Evolutionary conservation across 1,140 invertebrate species (phyloP).

Genomic region (roundworm (Caenorhabditis elegans)): DNA sequence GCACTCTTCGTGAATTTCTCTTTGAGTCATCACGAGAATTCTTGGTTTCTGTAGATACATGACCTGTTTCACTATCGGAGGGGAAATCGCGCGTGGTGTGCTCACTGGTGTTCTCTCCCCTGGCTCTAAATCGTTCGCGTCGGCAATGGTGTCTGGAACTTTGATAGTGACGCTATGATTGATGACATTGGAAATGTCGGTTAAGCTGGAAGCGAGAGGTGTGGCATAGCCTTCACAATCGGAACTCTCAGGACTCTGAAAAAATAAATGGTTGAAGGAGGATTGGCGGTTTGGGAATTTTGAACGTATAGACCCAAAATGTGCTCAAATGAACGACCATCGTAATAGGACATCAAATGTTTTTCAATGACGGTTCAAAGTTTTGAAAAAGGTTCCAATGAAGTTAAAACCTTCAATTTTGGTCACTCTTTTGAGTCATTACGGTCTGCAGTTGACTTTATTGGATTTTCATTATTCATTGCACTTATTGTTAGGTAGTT

Average conservation of each 20-base stretch:
- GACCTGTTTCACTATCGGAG: slow-evolving; percentile 9
- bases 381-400: no score
- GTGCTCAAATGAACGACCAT: no score
- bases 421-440: no score
- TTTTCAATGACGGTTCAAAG: no score
- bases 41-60: slow-evolving; percentile 22
- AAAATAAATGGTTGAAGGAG: not conserved
- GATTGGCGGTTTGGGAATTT: no score
- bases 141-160: not conserved
- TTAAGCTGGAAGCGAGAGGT: not conserved
- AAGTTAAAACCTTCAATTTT: no score
- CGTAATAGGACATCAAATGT: no score
- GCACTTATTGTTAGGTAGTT: no score
- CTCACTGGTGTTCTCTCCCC: slow-evolving; percentile 17
- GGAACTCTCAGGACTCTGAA: not conserved
- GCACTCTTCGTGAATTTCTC: not conserved
- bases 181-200: not conserved
- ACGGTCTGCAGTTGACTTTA: no score
- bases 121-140: not conserved
- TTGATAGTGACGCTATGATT: not conserved
- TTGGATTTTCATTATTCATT: no score
- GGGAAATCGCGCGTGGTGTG: not conserved
- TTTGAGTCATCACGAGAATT: not conserved
- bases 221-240: slow-evolving; percentile 10
- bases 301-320: no score